Evolutionary conservation across 2,113 vertebrate genomes (phyloP), one percentile per base, ranked within the genome.

Genomic region (Pseudopipra pipra): DNA sequence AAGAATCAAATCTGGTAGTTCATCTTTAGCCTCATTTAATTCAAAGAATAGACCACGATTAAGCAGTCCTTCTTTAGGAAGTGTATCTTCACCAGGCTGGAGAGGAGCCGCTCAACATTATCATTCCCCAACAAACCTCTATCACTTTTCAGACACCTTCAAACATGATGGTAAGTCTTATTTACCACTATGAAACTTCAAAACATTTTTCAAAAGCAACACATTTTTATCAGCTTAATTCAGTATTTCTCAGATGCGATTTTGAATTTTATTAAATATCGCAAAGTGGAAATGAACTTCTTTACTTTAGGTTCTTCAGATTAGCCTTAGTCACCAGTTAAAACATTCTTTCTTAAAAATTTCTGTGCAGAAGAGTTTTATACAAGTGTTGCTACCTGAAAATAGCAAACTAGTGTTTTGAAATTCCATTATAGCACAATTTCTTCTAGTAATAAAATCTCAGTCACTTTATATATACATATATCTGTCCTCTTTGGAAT

Each of bases 1-100:
- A 92, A 98, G 98, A 95, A 98, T 99, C 97, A 99, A 98, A 97
- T 95, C 98, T 22, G 98, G 98, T 83, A 98, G 98, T 86, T 98
- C 98, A 22, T 97, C 98, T 58, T 98, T 99, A 56, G 56, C 97
- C 10, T 88, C 97, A 71, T 97, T 98, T 87, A 98, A 94, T 91
- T 97, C 98, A 51, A 98, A 98, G 93, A 95, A 81, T 93, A 98
- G 98, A 97, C 97, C 98, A 51, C 97, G 97, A 68, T 97, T 98
- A 76, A 97, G 97, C 89, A 97, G 93, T 30, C 95, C 96, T 66
- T 96, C 91, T 19, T 90, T 92, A 94, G 98, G 95, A 96, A 95
- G 96, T 11, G 90, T 95, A 46, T 96, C 94, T 85, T 96, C 98
- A 59, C 96, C 98, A 12, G 98, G 97, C 74, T 99, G 98, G 99